Conservation (phyloP, 1,140 invertebrate genomes). For the Lasioglossum albipes region DNA sequence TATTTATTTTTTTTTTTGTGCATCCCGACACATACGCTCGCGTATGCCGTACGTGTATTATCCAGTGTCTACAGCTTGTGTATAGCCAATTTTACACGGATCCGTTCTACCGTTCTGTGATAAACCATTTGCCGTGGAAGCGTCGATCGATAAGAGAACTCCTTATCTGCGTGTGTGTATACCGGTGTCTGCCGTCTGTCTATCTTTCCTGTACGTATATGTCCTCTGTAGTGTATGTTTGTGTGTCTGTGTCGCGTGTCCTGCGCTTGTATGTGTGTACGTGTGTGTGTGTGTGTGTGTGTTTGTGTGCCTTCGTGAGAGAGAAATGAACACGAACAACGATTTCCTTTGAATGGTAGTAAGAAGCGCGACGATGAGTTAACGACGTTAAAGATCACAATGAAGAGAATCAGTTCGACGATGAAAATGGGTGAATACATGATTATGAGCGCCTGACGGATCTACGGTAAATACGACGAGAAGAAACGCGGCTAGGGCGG, state of each 20-base stretch:
- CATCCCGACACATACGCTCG: conserved; percentile 47
- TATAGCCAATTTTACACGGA: conserved; percentile 28
- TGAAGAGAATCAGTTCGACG: conserved; percentile 8
- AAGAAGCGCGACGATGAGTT: conserved; percentile 31
- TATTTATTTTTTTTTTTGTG: conserved; percentile 42
- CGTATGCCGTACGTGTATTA: background rate
- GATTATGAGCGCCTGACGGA: conserved; percentile 9
- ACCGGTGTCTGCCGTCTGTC: background rate
- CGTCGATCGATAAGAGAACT: conserved; percentile 6
- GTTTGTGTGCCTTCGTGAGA: background rate
- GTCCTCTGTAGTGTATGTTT: no score
- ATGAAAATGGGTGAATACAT: conserved; percentile 15
- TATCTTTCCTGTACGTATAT: no score
- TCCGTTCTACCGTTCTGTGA: conserved; percentile 12
- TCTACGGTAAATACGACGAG: conserved; percentile 19
- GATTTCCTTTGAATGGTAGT: background rate
- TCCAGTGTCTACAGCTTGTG: conserved; percentile 5
- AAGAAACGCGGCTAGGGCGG: conserved; percentile 48
- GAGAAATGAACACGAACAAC: conserved; percentile 9
- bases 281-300: background rate
- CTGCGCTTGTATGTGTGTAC: no score
- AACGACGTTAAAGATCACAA: conserved; percentile 20
- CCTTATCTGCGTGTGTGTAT: background rate
- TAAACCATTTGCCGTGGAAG: conserved; percentile 26
- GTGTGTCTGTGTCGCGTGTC: no score